Evolutionary conservation across 2,113 vertebrate species (phyloP), one percentile per base, ranked within the genome.

Genomic region (Myrmecophaga tridactyla): DNA sequence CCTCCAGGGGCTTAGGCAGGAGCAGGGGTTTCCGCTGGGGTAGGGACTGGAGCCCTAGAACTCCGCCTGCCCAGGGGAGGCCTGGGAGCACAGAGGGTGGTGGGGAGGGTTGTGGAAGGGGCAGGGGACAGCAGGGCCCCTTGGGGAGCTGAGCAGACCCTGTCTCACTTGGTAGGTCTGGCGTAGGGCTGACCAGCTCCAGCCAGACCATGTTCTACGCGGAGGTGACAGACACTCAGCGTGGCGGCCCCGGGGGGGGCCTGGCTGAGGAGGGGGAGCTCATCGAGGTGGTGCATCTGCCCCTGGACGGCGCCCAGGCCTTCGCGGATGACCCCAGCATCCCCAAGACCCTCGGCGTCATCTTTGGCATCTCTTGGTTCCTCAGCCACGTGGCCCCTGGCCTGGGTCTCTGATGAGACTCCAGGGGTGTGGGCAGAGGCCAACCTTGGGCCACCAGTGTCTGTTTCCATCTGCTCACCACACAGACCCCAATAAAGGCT

Each of bases 201-300:
- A 92, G 36, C 48, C 97, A 97, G 94, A 97, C 96, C 41, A 89
- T 96, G 97, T 97, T 97, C 91, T 98, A 97, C 0, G 65, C 97
- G 0, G 97, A 96, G 80, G 97, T 98, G 93, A 97, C 97, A 0
- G 97, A 97, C 0, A 90, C 69, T 39, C 96, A 96, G 83, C 58
- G 3, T 3, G 9, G 13, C 0, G 76, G 97, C 56, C 86, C 27
- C 0, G 97, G 97, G 0, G 97, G 97, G 31, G 97, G 97, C 62
- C 96, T 96, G 92, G 84, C n/a, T 0, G 94, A 97, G 56, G 97
- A 97, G 63, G 97, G 96, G 0, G 96, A 97, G 31, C 83, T 96
- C 65, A 97, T 96, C 0, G 93, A 97, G 62, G 95, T 96, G 0
- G 21, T 97, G 11, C 91, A 98, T 31, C 86, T 98, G 92, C 94